Base-by-base conservation (phyloP, 2,113 vertebrate genomes). In the Poeciliopsis retropinna region DNA sequence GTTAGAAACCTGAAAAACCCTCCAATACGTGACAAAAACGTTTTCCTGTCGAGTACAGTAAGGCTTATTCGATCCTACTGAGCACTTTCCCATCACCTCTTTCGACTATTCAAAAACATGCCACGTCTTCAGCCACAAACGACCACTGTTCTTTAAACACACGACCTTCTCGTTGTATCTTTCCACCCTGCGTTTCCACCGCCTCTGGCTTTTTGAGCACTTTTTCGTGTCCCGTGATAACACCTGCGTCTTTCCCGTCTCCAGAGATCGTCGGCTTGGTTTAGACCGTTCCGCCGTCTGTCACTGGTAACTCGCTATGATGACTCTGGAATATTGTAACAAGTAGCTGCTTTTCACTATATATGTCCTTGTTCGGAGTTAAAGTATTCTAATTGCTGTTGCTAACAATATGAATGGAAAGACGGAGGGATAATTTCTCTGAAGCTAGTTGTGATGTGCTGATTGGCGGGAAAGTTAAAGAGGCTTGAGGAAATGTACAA, bases 381-480 rank as follows among this genome's bases (percentile, higher is more conserved):
- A 15, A 65, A 83, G 74, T 66, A 65, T 73, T 61, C 61, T 13
- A 60, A 29, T 57, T 22, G 27, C 64, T 64, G 25, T 65, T 70
- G 37, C 65, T 41, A 68, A 72, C 64, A 17, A 60, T 66, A 63
- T 64, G 67, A 85, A 39, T 13, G 28, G 64, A 70, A 44, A 70
- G 64, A 64, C 63, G n/a, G 44, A 69, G 66, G 72, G 61, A 76
- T 87, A 79, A 83, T 81, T 88, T 83, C 76, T 72, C 62, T 39
- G 69, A 31, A 19, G 94, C 95, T 90, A 77, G 92, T 95, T 93
- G 89, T 89, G 92, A 94, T 92, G 87, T 89, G 93, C 92, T 92
- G 91, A 67, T 69, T 37, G 31, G 37, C 12, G 28, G 28, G 41
- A 19, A 22, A 79, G 32, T 60, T 7, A 1, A 70, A 86, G 32